Evolutionary conservation across 2,888 invertebrate genomes (phyloP).

Genomic region (Labia minor): DNA sequence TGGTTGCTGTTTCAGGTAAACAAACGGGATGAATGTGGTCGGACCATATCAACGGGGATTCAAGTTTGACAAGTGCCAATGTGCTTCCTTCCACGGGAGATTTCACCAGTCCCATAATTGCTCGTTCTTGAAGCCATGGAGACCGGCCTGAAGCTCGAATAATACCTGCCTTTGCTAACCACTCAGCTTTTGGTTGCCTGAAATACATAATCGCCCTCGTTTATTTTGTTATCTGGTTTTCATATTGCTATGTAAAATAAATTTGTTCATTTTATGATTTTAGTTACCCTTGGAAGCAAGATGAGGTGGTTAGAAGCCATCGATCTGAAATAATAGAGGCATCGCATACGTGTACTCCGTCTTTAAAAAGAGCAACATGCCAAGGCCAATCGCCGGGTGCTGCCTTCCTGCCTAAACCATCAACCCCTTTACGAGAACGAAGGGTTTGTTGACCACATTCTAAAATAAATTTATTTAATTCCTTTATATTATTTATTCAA

Average conservation of each 20-base stretch:
- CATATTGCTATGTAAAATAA: too few relatives aligned
- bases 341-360: constrained; percentile 79
- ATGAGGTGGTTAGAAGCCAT: constrained; percentile 78
- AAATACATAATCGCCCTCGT: constrained; percentile 20
- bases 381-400: constrained; percentile 86
- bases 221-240: too few relatives aligned
- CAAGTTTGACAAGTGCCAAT: constrained; percentile 67
- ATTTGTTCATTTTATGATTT: too few relatives aligned
- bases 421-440: constrained; percentile 34
- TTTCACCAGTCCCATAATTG: constrained; percentile 79
- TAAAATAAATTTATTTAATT: constrained; percentile 31
- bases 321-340: constrained; percentile 68
- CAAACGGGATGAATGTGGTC: constrained; percentile 79
- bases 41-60: constrained; percentile 59
- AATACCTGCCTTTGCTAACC: constrained; percentile 69
- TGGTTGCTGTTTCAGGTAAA: constrained; percentile 47
- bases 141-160: constrained; percentile 66
- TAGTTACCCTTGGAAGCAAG: constrained; percentile 60
- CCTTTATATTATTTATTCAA: too few relatives aligned
- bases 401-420: constrained; percentile 58
- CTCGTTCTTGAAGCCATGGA: constrained; percentile 78
- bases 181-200: constrained; percentile 75
- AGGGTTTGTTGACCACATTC: constrained; percentile 58
- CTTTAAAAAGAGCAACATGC: constrained; percentile 71
- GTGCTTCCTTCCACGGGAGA: constrained; percentile 84